Evolutionary conservation across 1,140 invertebrate genomes (phyloP), one percentile per base, ranked within the genome.

Genomic region (Hypsibius dujardini): DNA sequence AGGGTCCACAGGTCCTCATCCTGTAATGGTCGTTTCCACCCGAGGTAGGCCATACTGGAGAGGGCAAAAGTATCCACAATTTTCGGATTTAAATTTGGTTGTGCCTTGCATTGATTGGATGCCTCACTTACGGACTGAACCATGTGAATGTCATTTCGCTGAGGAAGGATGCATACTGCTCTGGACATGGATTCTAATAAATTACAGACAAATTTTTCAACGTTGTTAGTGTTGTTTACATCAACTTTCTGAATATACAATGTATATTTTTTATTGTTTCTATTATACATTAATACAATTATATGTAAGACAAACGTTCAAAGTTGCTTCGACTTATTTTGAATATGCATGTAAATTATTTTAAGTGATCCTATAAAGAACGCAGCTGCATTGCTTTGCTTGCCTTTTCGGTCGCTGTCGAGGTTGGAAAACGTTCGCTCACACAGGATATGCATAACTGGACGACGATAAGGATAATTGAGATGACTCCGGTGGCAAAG

Each of bases 1-100:
- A 74, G 46, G 2, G 70, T 56, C 69, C 69, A 74, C 46, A 74
- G 46, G 70, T 74, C 73, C 1, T 71, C 42, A 47, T 56, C 70
- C 2, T 28, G 47, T 40, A 74, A n/a, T 1, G 59, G 40, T 28
- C 70, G 47, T 14, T 47, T 40, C 62, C 62, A 74, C 12, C 73
- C 73, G 42, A 60, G 67, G 47, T 72, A 14, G n/a, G 72, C 47
- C 28, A 70, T 69, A 15, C 71, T 72, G 72, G 50, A 71, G 70
- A 69, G 40, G 14, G 15, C 12, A 42, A 69, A 42, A 12, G 40
- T 42, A 12, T 12, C 40, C 15, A 28, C 28, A 28, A 28, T 28
- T 28, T 28, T 28, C 28, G 28, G 28, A 28, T 28, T 28, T 28
- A 28, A 28, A 56, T 56, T 56, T 28, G 28, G 28, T 28, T 28